phyloP scores from a whole-genome alignment of 2,113 vertebrate genomes.

The Tonatia bakeri region DNA sequence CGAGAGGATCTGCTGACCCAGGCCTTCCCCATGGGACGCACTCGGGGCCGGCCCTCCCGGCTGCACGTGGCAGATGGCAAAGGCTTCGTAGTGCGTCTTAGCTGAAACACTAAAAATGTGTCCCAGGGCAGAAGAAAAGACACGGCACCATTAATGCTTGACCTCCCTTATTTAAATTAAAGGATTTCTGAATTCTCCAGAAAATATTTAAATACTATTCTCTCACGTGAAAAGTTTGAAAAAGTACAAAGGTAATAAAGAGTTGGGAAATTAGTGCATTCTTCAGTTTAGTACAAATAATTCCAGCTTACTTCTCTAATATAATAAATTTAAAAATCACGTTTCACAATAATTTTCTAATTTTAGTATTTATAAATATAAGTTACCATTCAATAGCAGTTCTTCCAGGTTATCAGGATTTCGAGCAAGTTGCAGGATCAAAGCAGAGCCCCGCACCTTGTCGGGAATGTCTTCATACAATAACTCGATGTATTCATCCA shows the following conservation, averaged over 20 bases:
- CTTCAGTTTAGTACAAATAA: not conserved
- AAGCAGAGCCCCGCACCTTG: constrained; percentile 90
- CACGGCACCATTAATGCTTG: not conserved
- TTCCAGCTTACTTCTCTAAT: not conserved
- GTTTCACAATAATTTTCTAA: not conserved
- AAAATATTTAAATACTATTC: not conserved
- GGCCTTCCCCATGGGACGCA: not conserved
- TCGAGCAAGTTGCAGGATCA: constrained; percentile 91
- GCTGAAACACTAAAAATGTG: not conserved
- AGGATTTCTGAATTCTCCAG: not conserved
- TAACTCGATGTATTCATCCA: constrained; percentile 94
- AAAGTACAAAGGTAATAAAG: not conserved
- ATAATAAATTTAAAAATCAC: not conserved
- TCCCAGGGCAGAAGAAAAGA: not conserved
- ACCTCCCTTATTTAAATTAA: not conserved
- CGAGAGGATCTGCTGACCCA: not conserved
- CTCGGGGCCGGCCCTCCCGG: not conserved
- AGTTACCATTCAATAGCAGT: constrained; percentile 89
- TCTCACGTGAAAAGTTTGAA: not conserved
- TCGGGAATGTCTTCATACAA: constrained; percentile 94
- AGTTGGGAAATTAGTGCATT: not conserved
- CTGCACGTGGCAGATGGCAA: not conserved
- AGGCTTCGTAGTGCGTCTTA: not conserved
- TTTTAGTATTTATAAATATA: constrained; percentile 24
- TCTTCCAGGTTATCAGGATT: constrained; percentile 95